phyloP scores from a whole-genome alignment of 2,888 invertebrate genomes.

The Drosophila mimica region DNA sequence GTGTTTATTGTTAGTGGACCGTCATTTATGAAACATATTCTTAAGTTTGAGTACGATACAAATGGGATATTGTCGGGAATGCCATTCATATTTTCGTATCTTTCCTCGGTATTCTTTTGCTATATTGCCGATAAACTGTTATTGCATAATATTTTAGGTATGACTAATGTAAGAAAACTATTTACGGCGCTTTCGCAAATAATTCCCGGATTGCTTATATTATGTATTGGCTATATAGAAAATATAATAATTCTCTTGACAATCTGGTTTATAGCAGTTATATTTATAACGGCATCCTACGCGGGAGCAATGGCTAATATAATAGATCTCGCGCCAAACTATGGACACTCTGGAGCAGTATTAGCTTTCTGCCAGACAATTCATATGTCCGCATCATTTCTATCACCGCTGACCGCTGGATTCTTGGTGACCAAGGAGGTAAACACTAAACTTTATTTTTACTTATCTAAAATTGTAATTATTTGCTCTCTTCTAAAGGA shows the following conservation, averaged over 20 bases:
- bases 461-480: too few species aligned
- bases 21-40: conserved; percentile 89
- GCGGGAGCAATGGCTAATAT: conserved; percentile 92
- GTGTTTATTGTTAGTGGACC: conserved; percentile 90
- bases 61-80: conserved; percentile 89
- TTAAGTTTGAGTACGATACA: conserved; percentile 89
- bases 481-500: conserved; percentile 23
- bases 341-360: conserved; percentile 88
- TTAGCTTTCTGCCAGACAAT: conserved; percentile 91
- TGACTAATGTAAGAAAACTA: conserved; percentile 89
- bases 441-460: conserved; percentile 66
- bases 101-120: conserved; percentile 90
- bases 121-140: conserved; percentile 89
- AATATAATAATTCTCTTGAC: conserved; percentile 87
- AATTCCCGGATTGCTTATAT: conserved; percentile 88
- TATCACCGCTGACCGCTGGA: conserved; percentile 89
- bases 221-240: conserved; percentile 88
- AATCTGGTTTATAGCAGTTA: conserved; percentile 89
- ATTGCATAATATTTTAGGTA: conserved; percentile 86
- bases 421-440: conserved; percentile 87
- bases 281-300: conserved; percentile 90
- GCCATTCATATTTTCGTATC: conserved; percentile 89
- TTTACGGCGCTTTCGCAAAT: conserved; percentile 90
- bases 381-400: conserved; percentile 90
- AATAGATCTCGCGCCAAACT: conserved; percentile 92